Conservation (phyloP, 1,140 invertebrate genomes). For the Zaprionus vittiger region DNA sequence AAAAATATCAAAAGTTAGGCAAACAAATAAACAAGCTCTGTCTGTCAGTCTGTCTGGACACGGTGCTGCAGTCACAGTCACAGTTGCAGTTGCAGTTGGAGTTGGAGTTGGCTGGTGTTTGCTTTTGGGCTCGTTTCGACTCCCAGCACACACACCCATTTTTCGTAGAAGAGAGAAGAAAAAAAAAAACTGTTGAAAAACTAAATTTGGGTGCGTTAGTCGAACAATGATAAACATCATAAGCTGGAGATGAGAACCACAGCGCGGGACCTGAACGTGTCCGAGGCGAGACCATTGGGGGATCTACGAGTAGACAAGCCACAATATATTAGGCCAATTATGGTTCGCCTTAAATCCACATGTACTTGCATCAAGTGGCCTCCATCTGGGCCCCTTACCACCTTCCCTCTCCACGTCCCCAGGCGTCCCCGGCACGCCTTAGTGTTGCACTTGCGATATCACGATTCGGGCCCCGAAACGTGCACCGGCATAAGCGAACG, state of each 20-base stretch:
- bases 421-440: neutral
- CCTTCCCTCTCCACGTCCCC: neutral
- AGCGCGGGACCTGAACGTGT: conserved; percentile 50
- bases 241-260: conserved; percentile 46
- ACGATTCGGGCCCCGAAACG: conserved; percentile 67
- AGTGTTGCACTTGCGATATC: conserved; percentile 46
- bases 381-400: conserved; percentile 19
- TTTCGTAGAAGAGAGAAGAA: conserved; percentile 51
- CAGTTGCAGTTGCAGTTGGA: conserved; percentile 18
- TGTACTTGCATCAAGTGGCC: conserved; percentile 58
- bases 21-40: conserved; percentile 48
- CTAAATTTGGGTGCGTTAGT: conserved; percentile 75
- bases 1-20: conserved; percentile 78
- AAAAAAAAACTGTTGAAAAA: conserved; percentile 19
- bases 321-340: conserved; percentile 80
- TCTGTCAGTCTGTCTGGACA: neutral
- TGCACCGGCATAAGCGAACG: conserved; percentile 64
- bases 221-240: conserved; percentile 78
- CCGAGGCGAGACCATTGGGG: conserved; percentile 48
- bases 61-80: neutral
- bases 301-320: conserved; percentile 38
- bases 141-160: conserved; percentile 55
- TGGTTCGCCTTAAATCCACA: conserved; percentile 70
- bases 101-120: conserved; percentile 39
- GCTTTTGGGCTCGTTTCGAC: conserved; percentile 44